Evolutionary conservation across 2,888 invertebrate species (phyloP).

Genomic region (Apamea anceps): DNA sequence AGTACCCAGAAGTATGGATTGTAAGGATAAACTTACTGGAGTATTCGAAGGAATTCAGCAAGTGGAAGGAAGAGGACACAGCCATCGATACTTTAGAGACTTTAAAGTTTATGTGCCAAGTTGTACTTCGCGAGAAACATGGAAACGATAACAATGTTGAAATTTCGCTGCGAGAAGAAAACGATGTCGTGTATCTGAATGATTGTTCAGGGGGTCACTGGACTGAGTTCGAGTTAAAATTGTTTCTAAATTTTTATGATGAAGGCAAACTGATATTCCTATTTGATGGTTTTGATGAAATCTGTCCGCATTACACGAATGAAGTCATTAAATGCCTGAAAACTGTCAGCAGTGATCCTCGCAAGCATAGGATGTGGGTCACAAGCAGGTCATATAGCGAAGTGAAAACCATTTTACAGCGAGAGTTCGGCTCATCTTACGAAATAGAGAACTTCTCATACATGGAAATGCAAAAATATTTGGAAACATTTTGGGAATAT

Average conservation of each 20-base stretch:
- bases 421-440: slow-evolving; percentile 38
- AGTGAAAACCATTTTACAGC: slow-evolving; percentile 34
- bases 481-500: slow-evolving; percentile 39
- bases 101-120: background rate
- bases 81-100: slow-evolving; percentile 16
- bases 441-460: slow-evolving; percentile 34
- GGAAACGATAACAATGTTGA: background rate
- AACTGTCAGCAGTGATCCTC: slow-evolving; percentile 14
- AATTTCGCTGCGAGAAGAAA: slow-evolving; percentile 5
- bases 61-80: slow-evolving; percentile 29
- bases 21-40: slow-evolving; percentile 49
- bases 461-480: slow-evolving; percentile 36
- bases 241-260: slow-evolving; percentile 52
- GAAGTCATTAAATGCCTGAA: slow-evolving; percentile 30
- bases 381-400: slow-evolving; percentile 56
- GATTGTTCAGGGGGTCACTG: slow-evolving; percentile 3
- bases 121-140: slow-evolving; percentile 5
- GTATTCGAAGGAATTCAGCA: slow-evolving; percentile 29
- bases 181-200: slow-evolving; percentile 13
- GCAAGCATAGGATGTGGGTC: slow-evolving; percentile 47
- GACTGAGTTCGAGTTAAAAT: slow-evolving; percentile 32
- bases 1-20: slow-evolving; percentile 50
- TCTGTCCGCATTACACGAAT: slow-evolving; percentile 55
- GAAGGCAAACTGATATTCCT: slow-evolving; percentile 43
- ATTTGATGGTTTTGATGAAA: slow-evolving; percentile 64